Base-by-base conservation (phyloP, 2,797 vertebrate species). In the Thunnus albacares region DNA sequence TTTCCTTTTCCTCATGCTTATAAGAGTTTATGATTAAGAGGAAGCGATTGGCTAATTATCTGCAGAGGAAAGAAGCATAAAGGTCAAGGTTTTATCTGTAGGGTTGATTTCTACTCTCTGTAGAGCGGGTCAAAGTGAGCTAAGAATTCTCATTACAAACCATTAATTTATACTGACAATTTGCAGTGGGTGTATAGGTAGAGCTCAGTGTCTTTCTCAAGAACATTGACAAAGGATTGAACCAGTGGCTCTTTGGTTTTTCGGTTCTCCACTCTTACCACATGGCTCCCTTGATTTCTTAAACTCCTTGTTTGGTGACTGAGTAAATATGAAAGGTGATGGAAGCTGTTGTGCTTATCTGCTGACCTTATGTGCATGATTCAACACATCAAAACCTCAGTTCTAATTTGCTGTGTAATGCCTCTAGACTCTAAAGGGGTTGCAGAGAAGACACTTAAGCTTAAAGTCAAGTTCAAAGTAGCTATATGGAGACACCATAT, bases 11-110 rank as follows among this genome's bases (percentile, higher is more conserved):
- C 49, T 59, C 55, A 60, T 58, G 58, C 28, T 81, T 45, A 71
- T 65, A 77, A 71, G 35, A 75, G 77, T 66, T 79, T 55, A 62
- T 87, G 60, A 85, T 87, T 82, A 81, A 80, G 69, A 81, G 22
- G 53, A 81, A 73, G 68, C n/a, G 67, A 82, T 24, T 77, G 47
- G 58, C 55, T 86, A 87, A 92, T 90, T 88, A 89, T 77, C 81
- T 82, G 43, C 61, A 71, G 64, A 79, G 69, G 20, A 64, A 52
- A 41, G 35, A 52, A 85, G 77, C 61, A 67, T 66, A 79, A 61
- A 85, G 85, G 87, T 87, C 86, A 91, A 71, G 69, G 70, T 79
- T 88, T 70, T 66, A 80, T 81, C 82, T 88, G 62, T 63, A 59
- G 81, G 77, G 73, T 69, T 68, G 20, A n/a, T 81, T 74, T 75